Percentiles rank a stretch among this genome's conserved stretches.
phyloP scores from a whole-genome alignment of 2,113 vertebrate genomes.

The Prunella fulvescens region DNA sequence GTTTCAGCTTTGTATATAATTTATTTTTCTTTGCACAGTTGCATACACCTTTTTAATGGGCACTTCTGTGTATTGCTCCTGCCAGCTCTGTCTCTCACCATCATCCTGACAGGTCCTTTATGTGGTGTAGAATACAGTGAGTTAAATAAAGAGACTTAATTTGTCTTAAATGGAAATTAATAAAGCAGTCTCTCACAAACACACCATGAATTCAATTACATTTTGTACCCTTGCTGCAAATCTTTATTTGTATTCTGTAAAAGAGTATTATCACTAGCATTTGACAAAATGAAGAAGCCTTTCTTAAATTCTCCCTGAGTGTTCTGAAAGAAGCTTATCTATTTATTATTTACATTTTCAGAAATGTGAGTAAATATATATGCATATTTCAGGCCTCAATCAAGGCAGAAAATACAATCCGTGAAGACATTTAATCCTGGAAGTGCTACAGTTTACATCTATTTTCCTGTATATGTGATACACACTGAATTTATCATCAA shows the following conservation, averaged over 20 bases:
- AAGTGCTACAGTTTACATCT: background rate
- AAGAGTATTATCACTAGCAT: background rate
- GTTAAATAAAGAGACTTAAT: slow-evolving; percentile 52
- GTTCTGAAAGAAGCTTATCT: background rate
- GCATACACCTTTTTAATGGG: background rate
- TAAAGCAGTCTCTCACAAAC: slow-evolving; percentile 3
- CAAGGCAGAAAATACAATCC: background rate
- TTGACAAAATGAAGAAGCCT: background rate
- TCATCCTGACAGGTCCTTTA: slow-evolving; percentile 32
- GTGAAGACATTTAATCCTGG: background rate
- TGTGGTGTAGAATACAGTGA: slow-evolving; percentile 11
- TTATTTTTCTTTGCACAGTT: background rate
- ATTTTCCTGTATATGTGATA: background rate
- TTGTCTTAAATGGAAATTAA: slow-evolving; percentile 60
- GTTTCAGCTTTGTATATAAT: background rate
- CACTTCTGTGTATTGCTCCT: background rate
- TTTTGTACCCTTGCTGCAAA: background rate
- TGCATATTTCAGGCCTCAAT: background rate
- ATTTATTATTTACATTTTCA: background rate
- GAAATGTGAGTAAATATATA: background rate
- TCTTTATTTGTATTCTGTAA: background rate
- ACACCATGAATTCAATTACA: background rate
- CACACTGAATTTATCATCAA: background rate
- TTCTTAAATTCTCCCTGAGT: background rate
- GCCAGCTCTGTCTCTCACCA: background rate